phyloP scores from a whole-genome alignment of 2,888 invertebrate genomes.

The Orthonevra nobilis region DNA sequence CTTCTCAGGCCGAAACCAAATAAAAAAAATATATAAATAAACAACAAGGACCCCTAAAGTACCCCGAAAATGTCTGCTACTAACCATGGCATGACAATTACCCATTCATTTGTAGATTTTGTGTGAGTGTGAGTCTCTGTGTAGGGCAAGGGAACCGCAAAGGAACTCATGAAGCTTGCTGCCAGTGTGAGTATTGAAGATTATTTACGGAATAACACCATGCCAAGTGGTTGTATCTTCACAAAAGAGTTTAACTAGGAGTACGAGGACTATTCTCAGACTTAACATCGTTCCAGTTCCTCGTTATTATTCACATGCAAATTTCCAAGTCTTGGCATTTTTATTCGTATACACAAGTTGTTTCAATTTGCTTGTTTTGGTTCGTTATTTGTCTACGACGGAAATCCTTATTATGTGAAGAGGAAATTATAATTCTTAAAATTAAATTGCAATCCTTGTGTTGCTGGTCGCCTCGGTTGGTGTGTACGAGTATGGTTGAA shows the following conservation, averaged over 20 bases:
- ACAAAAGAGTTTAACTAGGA: too few species aligned
- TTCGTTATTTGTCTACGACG: constrained; percentile 52
- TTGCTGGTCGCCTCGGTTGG: background rate
- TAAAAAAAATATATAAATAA: background rate
- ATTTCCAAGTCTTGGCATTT: constrained; percentile 50
- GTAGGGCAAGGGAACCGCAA: background rate
- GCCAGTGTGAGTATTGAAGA: constrained; percentile 43
- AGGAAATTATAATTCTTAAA: constrained; percentile 63
- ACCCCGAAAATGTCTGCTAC: constrained; percentile 28
- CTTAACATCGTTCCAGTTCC: too few species aligned
- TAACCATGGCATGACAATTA: constrained; percentile 30
- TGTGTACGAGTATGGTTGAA: background rate
- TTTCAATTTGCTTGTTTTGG: constrained; percentile 38
- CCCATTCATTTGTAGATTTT: constrained; percentile 21
- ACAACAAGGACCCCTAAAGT: constrained; percentile 8
- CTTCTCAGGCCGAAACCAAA: background rate
- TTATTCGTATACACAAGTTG: constrained; percentile 48
- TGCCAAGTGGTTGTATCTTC: constrained; percentile 43
- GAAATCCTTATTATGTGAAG: constrained; percentile 60
- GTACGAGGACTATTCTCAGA: too few species aligned
- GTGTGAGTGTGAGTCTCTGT: background rate
- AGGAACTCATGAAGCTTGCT: constrained; percentile 28
- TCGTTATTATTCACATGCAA: constrained; percentile 47
- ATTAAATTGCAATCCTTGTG: constrained; percentile 59
- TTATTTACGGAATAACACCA: constrained; percentile 51